Evolutionary conservation across 2,888 invertebrate genomes (phyloP).

Genomic region (Lumbricus terrestris): DNA sequence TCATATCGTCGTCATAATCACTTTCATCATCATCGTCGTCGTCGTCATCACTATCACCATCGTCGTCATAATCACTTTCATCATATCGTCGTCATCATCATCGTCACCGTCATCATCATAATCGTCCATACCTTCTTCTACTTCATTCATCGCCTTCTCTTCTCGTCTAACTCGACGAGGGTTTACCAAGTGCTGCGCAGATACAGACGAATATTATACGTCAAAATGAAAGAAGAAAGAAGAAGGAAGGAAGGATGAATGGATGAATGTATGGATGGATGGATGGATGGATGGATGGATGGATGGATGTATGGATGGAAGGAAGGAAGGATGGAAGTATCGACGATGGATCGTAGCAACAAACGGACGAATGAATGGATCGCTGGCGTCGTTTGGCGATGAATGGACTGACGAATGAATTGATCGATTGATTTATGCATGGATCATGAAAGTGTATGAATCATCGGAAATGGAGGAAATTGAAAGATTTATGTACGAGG

Average conservation of each 20-base stretch:
- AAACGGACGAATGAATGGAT: neutral
- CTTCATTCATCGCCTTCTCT: neutral
- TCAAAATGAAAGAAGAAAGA: neutral
- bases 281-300: neutral
- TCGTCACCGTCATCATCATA: too few relatives aligned
- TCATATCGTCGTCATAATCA: too few relatives aligned
- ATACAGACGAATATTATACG: neutral
- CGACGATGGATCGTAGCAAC: neutral
- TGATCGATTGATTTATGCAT: neutral
- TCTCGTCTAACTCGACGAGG: neutral
- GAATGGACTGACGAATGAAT: neutral
- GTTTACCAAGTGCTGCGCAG: neutral
- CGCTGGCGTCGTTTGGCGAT: neutral
- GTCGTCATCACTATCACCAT: too few relatives aligned
- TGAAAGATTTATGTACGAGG: neutral
- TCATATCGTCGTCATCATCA: too few relatives aligned
- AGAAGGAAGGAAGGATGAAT: neutral
- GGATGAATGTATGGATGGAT: neutral
- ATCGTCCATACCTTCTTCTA: neutral
- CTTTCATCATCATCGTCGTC: too few relatives aligned
- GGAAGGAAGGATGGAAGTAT: neutral
- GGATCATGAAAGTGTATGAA: neutral
- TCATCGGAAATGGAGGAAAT: neutral
- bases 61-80: too few relatives aligned
- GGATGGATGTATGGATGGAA: neutral